phyloP scores from a whole-genome alignment of 2,113 vertebrate species.

The Lonchura striata region DNA sequence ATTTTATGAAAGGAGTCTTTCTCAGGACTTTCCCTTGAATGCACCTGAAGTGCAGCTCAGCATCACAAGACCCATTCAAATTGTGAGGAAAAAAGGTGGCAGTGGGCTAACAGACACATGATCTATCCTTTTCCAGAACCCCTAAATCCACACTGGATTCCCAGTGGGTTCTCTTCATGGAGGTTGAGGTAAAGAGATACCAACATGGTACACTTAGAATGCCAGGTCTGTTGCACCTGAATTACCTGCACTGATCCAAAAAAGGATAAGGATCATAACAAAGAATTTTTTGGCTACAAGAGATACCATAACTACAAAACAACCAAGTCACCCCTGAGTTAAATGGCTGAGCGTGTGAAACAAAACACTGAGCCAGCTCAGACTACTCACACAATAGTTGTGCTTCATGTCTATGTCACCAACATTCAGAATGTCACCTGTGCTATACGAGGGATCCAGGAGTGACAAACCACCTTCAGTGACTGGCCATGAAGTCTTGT shows the following conservation, averaged over 20 bases:
- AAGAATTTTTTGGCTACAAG: background rate
- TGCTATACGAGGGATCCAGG: background rate
- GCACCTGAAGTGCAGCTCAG: background rate
- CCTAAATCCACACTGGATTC: background rate
- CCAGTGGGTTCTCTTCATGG: background rate
- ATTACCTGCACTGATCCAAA: background rate
- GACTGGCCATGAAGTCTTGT: background rate
- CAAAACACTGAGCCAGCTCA: background rate
- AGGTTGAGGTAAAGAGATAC: background rate
- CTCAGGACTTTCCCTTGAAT: background rate
- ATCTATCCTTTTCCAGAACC: background rate
- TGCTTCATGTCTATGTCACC: background rate
- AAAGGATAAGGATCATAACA: background rate
- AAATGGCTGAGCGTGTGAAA: background rate
- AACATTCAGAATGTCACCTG: background rate
- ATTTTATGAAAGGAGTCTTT: background rate
- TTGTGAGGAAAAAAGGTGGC: background rate
- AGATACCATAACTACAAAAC: background rate
- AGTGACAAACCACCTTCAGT: background rate
- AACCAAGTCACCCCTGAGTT: background rate
- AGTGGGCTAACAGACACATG: background rate
- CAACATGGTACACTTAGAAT: background rate
- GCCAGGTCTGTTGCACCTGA: background rate
- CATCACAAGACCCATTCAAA: background rate
- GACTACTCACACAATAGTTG: background rate